These are phyloP conservation scores for Burhinus bistriatus DNA, from an alignment of 2,113 vertebrate species.

Conservation along the genomic window DNA sequence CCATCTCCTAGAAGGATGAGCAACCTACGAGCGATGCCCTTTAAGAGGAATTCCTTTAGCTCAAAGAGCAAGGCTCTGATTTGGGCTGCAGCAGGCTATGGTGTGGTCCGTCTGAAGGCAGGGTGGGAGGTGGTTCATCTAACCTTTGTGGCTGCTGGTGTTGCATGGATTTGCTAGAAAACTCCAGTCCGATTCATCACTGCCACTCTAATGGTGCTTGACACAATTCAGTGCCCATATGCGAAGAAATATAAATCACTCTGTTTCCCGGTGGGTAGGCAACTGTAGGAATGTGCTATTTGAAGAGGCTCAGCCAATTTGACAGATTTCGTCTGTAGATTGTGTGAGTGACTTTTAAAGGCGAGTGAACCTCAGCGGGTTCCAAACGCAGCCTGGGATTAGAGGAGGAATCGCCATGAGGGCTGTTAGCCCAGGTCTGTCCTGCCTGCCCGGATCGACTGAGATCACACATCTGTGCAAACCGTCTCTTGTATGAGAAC, in stretches of 20 bases:
- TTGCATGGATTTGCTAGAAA: not conserved
- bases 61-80: not conserved
- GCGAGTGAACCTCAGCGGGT: not conserved
- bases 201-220: not conserved
- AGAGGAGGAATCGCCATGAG: fast-evolving
- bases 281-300: not conserved
- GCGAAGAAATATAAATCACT: not conserved
- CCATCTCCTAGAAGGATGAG: not conserved
- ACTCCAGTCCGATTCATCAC: not conserved
- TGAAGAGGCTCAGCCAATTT: not conserved
- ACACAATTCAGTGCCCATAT: not conserved
- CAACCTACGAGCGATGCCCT: not conserved
- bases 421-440: not conserved
- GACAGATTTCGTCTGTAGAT: not conserved
- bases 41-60: not conserved
- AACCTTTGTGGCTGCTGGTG: not conserved
- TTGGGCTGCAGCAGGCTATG: not conserved
- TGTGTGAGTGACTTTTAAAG: not conserved
- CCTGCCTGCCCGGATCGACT: not conserved
- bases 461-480: not conserved
- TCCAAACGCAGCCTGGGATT: not conserved
- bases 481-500: not conserved
- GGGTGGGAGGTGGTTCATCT: not conserved
- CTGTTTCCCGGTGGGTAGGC: not conserved
- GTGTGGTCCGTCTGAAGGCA: not conserved